A percentile compares a stretch with the other conserved stretches of the same genome.
phyloP scores from a whole-genome alignment of 53 echinoderm and acorn worm genomes.

The Zoroaster sp. region DNA sequence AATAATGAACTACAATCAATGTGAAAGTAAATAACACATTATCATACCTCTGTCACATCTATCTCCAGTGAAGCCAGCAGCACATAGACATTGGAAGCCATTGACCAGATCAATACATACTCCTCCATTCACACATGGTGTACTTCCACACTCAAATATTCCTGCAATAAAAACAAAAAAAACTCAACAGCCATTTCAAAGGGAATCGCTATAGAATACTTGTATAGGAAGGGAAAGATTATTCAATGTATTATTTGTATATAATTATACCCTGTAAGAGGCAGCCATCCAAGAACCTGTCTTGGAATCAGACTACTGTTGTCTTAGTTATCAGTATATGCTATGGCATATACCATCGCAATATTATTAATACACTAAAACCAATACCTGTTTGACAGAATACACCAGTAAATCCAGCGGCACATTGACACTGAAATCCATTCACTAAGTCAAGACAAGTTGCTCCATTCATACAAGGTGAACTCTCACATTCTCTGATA shows the following conservation, averaged over 20 bases:
- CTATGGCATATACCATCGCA: background rate
- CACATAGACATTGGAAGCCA: conserved; percentile 19
- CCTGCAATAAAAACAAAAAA: background rate
- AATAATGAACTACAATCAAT: background rate
- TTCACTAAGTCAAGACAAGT: background rate
- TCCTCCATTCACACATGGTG: conserved; percentile 27
- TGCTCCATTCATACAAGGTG: background rate
- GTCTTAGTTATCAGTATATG: background rate
- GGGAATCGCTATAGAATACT: no score
- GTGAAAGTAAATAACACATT: background rate
- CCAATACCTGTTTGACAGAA: conserved; percentile 48
- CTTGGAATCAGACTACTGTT: no score
- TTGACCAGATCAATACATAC: background rate
- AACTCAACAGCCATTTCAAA: no score
- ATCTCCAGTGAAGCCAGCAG: background rate
- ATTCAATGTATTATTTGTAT: no score
- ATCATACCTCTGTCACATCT: background rate
- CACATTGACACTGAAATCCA: background rate
- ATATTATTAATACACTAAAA: background rate
- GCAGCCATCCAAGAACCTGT: no score
- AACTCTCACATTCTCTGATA: background rate
- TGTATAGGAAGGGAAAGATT: no score
- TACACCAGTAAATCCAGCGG: conserved; percentile 1
- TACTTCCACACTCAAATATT: background rate
- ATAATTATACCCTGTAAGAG: no score